Evolutionary conservation across 1,140 invertebrate genomes (phyloP).

Genomic region (Bombus superbus): DNA sequence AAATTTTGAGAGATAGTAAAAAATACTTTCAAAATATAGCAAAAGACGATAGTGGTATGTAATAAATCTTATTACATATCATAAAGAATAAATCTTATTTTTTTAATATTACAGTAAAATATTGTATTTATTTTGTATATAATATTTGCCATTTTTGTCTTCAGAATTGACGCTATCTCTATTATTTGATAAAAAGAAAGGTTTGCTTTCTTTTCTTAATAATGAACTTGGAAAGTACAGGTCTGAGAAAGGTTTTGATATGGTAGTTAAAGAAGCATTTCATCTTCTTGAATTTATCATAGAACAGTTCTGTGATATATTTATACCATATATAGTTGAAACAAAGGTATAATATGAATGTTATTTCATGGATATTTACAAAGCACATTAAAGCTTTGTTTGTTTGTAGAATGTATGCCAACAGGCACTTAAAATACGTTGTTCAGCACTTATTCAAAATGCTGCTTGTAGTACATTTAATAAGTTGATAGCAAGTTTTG

Average conservation of each 20-base stretch:
- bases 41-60: conserved; percentile 63
- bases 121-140: background rate
- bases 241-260: conserved; percentile 27
- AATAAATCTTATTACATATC: conserved; percentile 23
- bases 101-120: background rate
- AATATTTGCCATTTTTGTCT: conserved; percentile 7
- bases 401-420: conserved; percentile 66
- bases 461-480: conserved; percentile 57
- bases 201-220: conserved; percentile 64
- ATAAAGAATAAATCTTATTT: background rate
- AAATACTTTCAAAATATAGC: conserved; percentile 65
- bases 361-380: conserved; percentile 10
- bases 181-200: conserved; percentile 60
- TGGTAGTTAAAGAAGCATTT: conserved; percentile 62
- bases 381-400: background rate
- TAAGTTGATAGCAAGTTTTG: conserved; percentile 65
- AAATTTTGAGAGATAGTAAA: conserved; percentile 53
- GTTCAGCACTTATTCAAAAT: conserved; percentile 47
- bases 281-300: conserved; percentile 64
- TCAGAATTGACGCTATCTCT: conserved; percentile 61
- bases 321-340: conserved; percentile 59
- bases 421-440: conserved; percentile 44
- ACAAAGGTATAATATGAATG: conserved; percentile 56
- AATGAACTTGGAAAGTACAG: conserved; percentile 31
- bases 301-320: conserved; percentile 61